Base-by-base conservation (phyloP, 2,113 vertebrate species). In the Acrocephalus arundinaceus region DNA sequence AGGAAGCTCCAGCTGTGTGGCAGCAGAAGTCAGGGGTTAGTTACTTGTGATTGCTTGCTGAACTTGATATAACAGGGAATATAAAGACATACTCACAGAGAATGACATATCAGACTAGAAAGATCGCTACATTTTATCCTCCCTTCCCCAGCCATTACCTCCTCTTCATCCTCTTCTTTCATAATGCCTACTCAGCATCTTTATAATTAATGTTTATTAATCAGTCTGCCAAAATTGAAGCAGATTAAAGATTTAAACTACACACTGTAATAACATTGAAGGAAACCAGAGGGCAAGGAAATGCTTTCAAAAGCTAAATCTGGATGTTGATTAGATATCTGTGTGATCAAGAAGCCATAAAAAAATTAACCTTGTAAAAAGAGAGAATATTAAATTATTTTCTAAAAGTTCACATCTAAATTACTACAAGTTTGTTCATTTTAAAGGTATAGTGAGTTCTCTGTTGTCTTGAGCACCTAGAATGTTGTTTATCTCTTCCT, bases 161-260 rank as follows among this genome's bases (percentile, higher is more conserved):
- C 11, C 25, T 83, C 54, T 70, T 87, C 71, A 74, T 62, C 25
- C 28, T 91, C 59, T 87, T 73, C 46, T 77, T 79, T 80, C 68
- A 84, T 20, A 84, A 46, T 89, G 75, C 57, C n/a, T 65, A 88
- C 41, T 93, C 79, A 95, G 85, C 96, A 84, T n/a, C n/a, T 86
- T 93, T 93, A 74, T 96, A 93, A 90, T 96, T 95, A 93, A 86
- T 81, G 73, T 86, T 86, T 96, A 84, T 88, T 92, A 96, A 93
- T 91, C 59, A 84, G 23, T 33, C 72, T 71, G 52, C 16, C n/a
- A 84, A 67, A 94, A 89, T 37, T 86, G 68, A 93, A 83, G 67
- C 73, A 95, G 83, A 92, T 92, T 94, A 93, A 90, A 80, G 90
- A 93, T 71, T 96, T 96, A 94, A 77, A 71, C 63, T 80, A 31